Evolutionary conservation across 2,797 vertebrate genomes (phyloP), one percentile per base, ranked within the genome.

Genomic region (Microctenopoma steveboyesi): DNA sequence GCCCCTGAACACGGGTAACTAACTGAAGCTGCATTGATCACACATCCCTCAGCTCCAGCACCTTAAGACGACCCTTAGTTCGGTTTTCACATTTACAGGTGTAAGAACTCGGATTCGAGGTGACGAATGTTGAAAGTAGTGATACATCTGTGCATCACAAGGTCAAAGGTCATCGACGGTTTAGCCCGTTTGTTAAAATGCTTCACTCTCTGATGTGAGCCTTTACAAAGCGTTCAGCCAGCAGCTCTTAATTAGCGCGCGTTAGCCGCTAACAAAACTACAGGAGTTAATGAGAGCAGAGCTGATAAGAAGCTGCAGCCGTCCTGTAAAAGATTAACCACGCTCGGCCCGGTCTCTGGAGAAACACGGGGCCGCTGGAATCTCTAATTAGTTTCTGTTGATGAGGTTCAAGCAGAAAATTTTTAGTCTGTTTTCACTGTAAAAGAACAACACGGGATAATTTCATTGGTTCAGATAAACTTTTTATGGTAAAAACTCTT

Each of bases 231-330:
- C 18, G 4, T 14, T 46, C 40, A 49, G 47, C 47, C 7, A 3
- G 5, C 27, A 1, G 0, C 60, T 58, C 49, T 37, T 69, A 77
- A 78, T 80, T 72, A 69, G 68, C 64, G 15, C 22, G 40, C 0
- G 57, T 47, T 78, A 66, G 64, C 67, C 10, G 54, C 50, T 59
- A 72, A 73, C 48, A 22, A 22, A 65, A 55, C 42, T 56, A 64
- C 37, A 22, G 27, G 40, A 15, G 45, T 30, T 72, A 69, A 80
- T 47, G 59, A 74, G 67, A 56, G 27, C 57, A 53, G 40, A 50
- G 62, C 48, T 47, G 52, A 68, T 68, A 12, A 57, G 63, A 11
- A n/a, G 50, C 37, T 15, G 69, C 48, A 25, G 63, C 49, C 4
- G 40, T 9, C 10, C 51, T 28, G 62, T 28, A 47, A 61, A 72